Base-by-base conservation (phyloP, 2,888 invertebrate genomes). In the Podotricha telesiphe region DNA sequence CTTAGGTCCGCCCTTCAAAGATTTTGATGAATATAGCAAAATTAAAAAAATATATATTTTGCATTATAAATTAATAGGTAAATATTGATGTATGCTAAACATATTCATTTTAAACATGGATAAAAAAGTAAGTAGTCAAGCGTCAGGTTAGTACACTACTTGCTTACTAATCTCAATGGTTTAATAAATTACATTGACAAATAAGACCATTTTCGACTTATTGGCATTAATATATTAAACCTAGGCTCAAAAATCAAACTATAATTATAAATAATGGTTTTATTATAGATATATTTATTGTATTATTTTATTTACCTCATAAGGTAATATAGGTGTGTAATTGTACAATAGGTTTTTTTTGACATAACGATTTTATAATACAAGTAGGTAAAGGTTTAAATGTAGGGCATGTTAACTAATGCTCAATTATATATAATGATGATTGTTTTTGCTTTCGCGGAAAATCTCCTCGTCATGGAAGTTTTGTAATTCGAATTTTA, bases 401-500 rank as follows among this genome's bases (percentile, higher is more conserved):
- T 63, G 67, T 68, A 56, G 55, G 40, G 42, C 63, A 56, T 55
- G 58, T 48, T 51, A 53, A 45, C 45, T 42, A 45, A 45, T 56
- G 45, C 40, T 61, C 48, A 61, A 61, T 69, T 69, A 69, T 55
- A 42, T 56, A 48, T 63, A 66, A 61, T 61, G 61, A 58, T 66
- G 28, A 66, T 50, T 70, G 37, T 48, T 15, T 64, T 22, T 68
- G 48, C 13, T 69, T 66, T 63, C 42, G 55, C 50, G 69, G 67
- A 67, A 67, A 69, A 63, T 56, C 45, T 63, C 45, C 50, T 40
- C 34, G 58, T 34, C 45, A 17, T 65, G 69, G 69, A 65, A 69
- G 48, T 65, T 65, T 69, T 69, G 34, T 28, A 37, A 11, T 55
- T 34, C 5, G 13, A 50, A 50, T 51, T 51, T 37, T 37, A 37